Base-by-base conservation (phyloP, 2,113 vertebrate species). In the Phyllostomus discolor region DNA sequence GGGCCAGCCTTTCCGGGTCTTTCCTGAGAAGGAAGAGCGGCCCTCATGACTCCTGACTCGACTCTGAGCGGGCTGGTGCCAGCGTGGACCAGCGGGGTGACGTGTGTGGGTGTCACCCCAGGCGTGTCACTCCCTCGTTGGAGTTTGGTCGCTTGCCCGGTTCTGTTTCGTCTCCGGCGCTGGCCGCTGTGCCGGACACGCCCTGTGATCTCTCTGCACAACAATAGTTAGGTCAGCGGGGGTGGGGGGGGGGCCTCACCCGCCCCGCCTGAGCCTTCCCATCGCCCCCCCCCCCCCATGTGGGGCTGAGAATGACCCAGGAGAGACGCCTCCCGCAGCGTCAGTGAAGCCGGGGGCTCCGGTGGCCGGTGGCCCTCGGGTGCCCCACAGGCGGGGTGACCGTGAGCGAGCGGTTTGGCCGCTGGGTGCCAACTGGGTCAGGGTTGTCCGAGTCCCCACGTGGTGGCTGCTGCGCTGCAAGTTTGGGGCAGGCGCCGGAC, bases 21-120 rank as follows among this genome's bases (percentile, higher is more conserved):
- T 31, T 64, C 62, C 0, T 15, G 12, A 31, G 28, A 64, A 31
- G 5, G 62, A 64, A 64, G 31, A 2, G 28, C 0, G 6, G 38
- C 4, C 28, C 31, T 64, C 10, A 62, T 33, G 59, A 31, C 78
- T 16, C 0, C 17, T 19, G 4, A 50, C 0, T 10, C 0, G 83
- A 6, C 38, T 75, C 1, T n/a, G 85, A 52, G 50, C n/a, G 43
- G 4, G 0, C 2, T 20, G 79, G 69, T 64, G 78, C 79, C 85
- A 2, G 16, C 3, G 0, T 41, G 59, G 78, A n/a, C n/a, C 41
- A 59, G 10, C 1, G 85, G 52, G 90, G 59, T 7, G 2, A 59
- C 5, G 38, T 4, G 10, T 31, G 26, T 28, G 15, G 46, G 6
- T 8, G 7, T 14, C 9, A 11, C 33, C 38, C 4, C 50, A 3